Evolutionary conservation across 2,888 invertebrate genomes (phyloP).

Genomic region (Heliconius cydno): DNA sequence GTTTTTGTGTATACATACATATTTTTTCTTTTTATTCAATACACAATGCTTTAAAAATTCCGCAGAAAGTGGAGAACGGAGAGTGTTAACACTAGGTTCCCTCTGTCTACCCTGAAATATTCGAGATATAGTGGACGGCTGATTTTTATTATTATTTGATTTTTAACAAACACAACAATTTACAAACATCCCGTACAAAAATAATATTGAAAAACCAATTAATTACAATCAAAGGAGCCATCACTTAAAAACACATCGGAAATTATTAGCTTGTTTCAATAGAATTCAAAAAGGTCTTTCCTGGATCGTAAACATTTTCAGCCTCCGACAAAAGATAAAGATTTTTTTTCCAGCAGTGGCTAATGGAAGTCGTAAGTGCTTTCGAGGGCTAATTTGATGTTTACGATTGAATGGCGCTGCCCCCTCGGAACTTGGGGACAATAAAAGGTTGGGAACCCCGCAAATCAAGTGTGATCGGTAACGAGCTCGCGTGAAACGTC

Average conservation of each 20-base stretch:
- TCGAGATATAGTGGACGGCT: too few relatives aligned
- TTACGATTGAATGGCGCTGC: conserved; percentile 48
- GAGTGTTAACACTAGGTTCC: too few relatives aligned
- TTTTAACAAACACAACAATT: not conserved
- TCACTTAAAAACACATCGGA: conserved; percentile 39
- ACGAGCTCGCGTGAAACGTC: conserved; percentile 65
- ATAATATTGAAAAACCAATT: conserved; percentile 15
- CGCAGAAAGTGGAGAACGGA: too few relatives aligned
- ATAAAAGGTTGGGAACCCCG: conserved; percentile 38
- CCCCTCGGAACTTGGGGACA: conserved; percentile 45
- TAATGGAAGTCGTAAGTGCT: conserved; percentile 48
- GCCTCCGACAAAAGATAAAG: conserved; percentile 45
- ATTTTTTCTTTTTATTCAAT: too few relatives aligned
- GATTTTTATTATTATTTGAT: too few relatives aligned
- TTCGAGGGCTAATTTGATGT: conserved; percentile 49
- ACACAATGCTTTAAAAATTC: too few relatives aligned
- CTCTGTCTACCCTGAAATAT: too few relatives aligned
- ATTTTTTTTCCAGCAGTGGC: conserved; percentile 46
- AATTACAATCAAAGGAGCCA: conserved; percentile 36
- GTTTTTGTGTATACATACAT: not conserved
- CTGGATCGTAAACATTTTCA: conserved; percentile 45
- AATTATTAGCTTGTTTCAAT: conserved; percentile 45
- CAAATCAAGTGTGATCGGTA: conserved; percentile 53
- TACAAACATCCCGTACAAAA: not conserved
- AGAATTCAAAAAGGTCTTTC: conserved; percentile 38